Percentiles rank a stretch among this genome's conserved stretches.
Conservation (phyloP, 2,888 invertebrate species). For the Elysia crispata region DNA sequence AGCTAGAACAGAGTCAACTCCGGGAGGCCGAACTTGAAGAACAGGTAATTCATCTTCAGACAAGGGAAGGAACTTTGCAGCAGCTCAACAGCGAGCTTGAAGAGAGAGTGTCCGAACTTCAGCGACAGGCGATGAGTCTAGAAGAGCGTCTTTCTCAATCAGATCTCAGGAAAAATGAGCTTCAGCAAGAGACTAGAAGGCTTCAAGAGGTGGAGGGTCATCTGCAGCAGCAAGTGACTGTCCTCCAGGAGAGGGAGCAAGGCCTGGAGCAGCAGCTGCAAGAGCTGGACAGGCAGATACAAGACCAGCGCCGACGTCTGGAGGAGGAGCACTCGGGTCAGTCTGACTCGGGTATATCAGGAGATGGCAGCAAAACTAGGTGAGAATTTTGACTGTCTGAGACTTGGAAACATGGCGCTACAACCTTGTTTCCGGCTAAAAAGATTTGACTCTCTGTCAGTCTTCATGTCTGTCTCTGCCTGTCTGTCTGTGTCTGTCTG, state of each 20-base stretch:
- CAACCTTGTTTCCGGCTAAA: no score
- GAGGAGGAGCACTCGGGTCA: slow-evolving; percentile 36
- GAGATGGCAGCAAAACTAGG: slow-evolving; percentile 39
- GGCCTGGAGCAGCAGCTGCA: slow-evolving; percentile 50
- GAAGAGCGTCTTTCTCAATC: no score
- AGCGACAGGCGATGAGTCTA: background rate
- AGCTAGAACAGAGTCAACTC: slow-evolving; percentile 39
- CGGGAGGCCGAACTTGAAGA: slow-evolving; percentile 39
- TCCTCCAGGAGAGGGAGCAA: slow-evolving; percentile 34
- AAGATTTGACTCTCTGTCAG: background rate
- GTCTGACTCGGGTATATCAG: slow-evolving; percentile 46
- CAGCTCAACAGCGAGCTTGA: slow-evolving; percentile 22
- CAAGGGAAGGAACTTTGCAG: slow-evolving; percentile 36
- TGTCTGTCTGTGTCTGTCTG: slow-evolving; percentile 31
- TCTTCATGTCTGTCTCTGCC: slow-evolving; percentile 11
- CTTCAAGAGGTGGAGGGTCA: background rate
- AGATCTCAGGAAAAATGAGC: no score
- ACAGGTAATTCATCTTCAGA: slow-evolving; percentile 36
- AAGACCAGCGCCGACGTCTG: slow-evolving; percentile 19
- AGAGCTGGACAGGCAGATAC: slow-evolving; percentile 49
- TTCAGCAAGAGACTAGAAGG: background rate
- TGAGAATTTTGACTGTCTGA: background rate
- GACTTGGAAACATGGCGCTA: no score
- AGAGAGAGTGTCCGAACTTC: slow-evolving; percentile 31
- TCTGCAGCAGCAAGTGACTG: slow-evolving; percentile 1